Base-by-base conservation (phyloP, 2,113 vertebrate genomes). In the Corydoras maculifer region DNA sequence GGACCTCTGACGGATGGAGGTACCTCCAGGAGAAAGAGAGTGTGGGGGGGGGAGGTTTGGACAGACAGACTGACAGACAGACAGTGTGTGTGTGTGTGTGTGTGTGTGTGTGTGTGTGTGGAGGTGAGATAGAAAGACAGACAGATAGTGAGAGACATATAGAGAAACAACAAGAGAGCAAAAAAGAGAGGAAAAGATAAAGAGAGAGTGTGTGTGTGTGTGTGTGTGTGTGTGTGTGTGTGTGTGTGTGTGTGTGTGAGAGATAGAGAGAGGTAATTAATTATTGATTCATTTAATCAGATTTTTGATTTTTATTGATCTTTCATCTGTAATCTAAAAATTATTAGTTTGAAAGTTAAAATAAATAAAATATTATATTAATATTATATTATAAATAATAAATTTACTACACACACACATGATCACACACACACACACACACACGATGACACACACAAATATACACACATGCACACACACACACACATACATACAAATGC, bases 1-100 rank as follows among this genome's bases (percentile, higher is more conserved):
- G 83, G 85, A 81, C 83, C 82, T 84, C 90, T 94, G 91, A 94
- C 86, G 87, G 92, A 94, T 91, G 90, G 86, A 84, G 81, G 88
- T 88, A 68, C 70, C 64, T 87, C 89, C 88, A 88, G 88, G 90
- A 87, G 87, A 65, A 30, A 49, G 54, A 62, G 68, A 43, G 48
- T 68, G 32, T 67, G 72, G 63, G 30, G 71, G 55, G 72, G 72
- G 2, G 1, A 2, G 4, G 35, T 25, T 25, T 25, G 18, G 18
- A 25, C 18, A 43, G 35, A 43, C 35, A 43, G 35, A 43, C 35
- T 4, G 35, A 43, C 4, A 43, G 35, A 2, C 35, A 43, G 35
- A 43, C 4, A 43, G 35, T 5, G 4, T 5, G 35, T 4, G 4
- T 5, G 35, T 43, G 35, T 43, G 35, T 5, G 35, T 4, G 4